Base-by-base conservation (phyloP, 2,113 vertebrate genomes). In the Notarius quadriscutis region DNA sequence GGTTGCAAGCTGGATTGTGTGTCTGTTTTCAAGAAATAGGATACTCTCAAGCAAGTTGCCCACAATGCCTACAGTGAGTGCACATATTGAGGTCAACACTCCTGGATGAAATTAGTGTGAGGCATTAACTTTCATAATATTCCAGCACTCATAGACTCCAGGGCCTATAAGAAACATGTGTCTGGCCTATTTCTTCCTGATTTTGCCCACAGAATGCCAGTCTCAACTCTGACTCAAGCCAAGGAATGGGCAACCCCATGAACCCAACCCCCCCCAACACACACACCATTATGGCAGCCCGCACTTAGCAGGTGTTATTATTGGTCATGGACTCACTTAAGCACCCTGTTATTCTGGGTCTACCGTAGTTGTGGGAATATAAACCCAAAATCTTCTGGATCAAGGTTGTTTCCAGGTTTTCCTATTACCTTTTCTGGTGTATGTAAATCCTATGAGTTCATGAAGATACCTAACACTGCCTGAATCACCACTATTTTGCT, bases 141-240 rank as follows among this genome's bases (percentile, higher is more conserved):
- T 84, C 63, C 83, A 84, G 48, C 17, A 34, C 4, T n/a, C 48
- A 17, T 25, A 77, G 15, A n/a, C 71, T 77, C n/a, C 50, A 58
- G 18, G 12, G 18, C 30, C 69, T 84, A 48, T 50, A 41, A 25
- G 22, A 75, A 67, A 53, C 50, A 84, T 69, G 9, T 69, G 15
- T 20, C 81, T 84, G 25, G 63, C 7, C 14, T 69, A 25, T 74
- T 57, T 58, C 53, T 74, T 84, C 53, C 65, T 55, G 18, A 71
- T 71, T 18, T 27, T 84, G 51, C 71, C 83, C 65, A 84, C 83
- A 84, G 51, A 69, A 84, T 71, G n/a, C 51, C 65, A 84, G 57
- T 62, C 50, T 72, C 51, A 34, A 6, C 51, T 72, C 53, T 84
- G 22, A 84, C 53, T 84, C 83, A 84, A 50, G 25, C 41, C 48